Conservation (phyloP, 1,140 invertebrate genomes). For the Cepaea nemoralis region DNA sequence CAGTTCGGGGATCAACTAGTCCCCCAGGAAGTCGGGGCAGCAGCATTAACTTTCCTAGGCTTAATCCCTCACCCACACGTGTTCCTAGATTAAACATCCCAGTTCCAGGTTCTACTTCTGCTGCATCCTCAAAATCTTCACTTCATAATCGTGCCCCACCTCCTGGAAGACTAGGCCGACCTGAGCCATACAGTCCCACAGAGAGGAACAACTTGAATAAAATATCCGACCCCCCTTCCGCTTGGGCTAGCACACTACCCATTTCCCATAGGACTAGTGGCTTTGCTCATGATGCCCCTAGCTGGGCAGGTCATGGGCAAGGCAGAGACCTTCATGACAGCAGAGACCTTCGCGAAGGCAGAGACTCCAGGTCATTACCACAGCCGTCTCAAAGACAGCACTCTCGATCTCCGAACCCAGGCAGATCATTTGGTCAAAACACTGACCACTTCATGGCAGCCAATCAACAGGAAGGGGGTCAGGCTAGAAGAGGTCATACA, state of each 20-base stretch:
- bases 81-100: slow-evolving; percentile 59
- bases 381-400: slow-evolving; percentile 30
- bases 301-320: slow-evolving; percentile 34
- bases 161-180: slow-evolving; percentile 61
- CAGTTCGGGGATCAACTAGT: neutral
- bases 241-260: slow-evolving; percentile 25
- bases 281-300: slow-evolving; percentile 41
- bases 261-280: slow-evolving; percentile 42
- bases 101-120: neutral
- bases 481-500: slow-evolving; percentile 27
- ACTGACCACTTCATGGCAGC: slow-evolving; percentile 20
- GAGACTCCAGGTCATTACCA: slow-evolving; percentile 15
- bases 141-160: slow-evolving; percentile 53
- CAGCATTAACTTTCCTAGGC: slow-evolving; percentile 31
- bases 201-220: slow-evolving; percentile 68
- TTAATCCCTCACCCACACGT: slow-evolving; percentile 59
- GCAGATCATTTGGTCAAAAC: slow-evolving; percentile 4
- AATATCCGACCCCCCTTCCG: slow-evolving; percentile 40
- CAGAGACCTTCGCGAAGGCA: slow-evolving; percentile 41
- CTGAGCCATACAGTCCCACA: slow-evolving; percentile 68
- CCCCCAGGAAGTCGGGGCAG: neutral
- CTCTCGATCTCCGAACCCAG: slow-evolving; percentile 38
- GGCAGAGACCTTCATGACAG: slow-evolving; percentile 47
- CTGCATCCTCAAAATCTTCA: slow-evolving; percentile 41
- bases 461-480: slow-evolving; percentile 33